Base-by-base conservation (phyloP, 2,113 vertebrate genomes). In the Callipepla californica region DNA sequence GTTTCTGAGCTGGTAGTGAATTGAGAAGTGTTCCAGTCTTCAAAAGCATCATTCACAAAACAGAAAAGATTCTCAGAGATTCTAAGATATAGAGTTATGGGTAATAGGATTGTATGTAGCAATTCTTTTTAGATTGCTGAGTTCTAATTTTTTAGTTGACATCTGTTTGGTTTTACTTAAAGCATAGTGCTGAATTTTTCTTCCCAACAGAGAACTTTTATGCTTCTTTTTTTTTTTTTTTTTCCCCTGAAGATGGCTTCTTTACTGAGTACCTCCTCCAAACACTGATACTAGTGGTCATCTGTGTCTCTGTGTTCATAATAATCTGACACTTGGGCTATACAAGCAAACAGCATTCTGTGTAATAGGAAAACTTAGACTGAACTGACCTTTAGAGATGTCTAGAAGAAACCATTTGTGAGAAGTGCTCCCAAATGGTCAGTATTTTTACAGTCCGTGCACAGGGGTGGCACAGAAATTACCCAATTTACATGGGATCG, bases 61-160 rank as follows among this genome's bases (percentile, higher is more conserved):
- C 11, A 4, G 44, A 63, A 40, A 82, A 53, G 8, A 25, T 48
- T 40, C 20, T 62, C 0, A 62, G 58, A 53, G 8, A 25, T 48
- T 40, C 20, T 62, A 0, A 62, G 58, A 13, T 7, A 3, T 1
- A 5, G n/a, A 55, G 30, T n/a, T 76, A 50, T 28, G 26, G 48
- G n/a, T 53, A 45, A 48, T 1, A 36, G 76, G n/a, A 32, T n/a
- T 74, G 65, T 15, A 7, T 25, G 16, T 4, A 36, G 51, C 2
- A 0, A 10, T 30, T 7, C n/a, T 51, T 77, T 80, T 51, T 1
- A 2, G 30, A 4, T 72, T 81, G 25, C 40, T 78, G 21, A 6
- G 6, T 40, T 93, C 72, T 89, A 53, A 61, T 42, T 81, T 48
- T 55, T 86, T 81, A 21, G 47, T 30, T 83, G 78, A 61, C 51